Conservation (phyloP, 35 echinoderm and acorn worm species). For the Apostichopus parvimensis region DNA sequence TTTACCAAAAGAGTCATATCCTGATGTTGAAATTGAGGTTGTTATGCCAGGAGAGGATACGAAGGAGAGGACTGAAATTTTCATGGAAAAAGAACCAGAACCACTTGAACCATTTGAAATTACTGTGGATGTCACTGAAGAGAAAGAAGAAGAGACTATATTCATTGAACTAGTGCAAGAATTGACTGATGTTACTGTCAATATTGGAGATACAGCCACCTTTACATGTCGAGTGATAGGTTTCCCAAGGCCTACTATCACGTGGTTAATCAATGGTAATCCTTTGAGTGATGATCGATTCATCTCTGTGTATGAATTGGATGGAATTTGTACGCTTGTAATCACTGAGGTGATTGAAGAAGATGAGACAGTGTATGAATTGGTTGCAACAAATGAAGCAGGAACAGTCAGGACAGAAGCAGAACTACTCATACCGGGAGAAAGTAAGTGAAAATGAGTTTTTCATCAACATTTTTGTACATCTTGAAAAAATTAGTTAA, state of each 20-base stretch:
- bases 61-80: conserved; percentile 55
- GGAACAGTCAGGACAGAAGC: conserved; percentile 70
- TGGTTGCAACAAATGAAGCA: conserved; percentile 71
- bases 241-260: conserved; percentile 57
- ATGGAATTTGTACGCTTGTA: conserved; percentile 81
- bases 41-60: conserved; percentile 39
- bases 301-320: conserved; percentile 67
- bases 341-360: conserved; percentile 78
- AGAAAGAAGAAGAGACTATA: conserved; percentile 44
- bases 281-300: conserved; percentile 66
- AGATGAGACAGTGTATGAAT: conserved; percentile 84
- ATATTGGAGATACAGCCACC: conserved; percentile 36
- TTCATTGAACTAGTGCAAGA: conserved; percentile 42
- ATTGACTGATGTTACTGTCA: conserved; percentile 54
- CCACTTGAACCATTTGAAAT: conserved; percentile 55
- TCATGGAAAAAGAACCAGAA: conserved; percentile 57
- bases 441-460: conserved; percentile 45
- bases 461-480: too few species aligned
- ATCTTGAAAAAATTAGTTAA: too few species aligned
- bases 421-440: conserved; percentile 69
- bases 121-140: conserved; percentile 25
- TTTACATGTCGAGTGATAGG: conserved; percentile 69
- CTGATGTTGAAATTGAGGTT: conserved; percentile 52
- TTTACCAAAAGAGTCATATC: conserved; percentile 3
- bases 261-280: conserved; percentile 63